These are phyloP conservation scores for Rhopalosiphum nymphaeae DNA, from an alignment of 2,888 invertebrate species.

Conservation along the genomic window DNA sequence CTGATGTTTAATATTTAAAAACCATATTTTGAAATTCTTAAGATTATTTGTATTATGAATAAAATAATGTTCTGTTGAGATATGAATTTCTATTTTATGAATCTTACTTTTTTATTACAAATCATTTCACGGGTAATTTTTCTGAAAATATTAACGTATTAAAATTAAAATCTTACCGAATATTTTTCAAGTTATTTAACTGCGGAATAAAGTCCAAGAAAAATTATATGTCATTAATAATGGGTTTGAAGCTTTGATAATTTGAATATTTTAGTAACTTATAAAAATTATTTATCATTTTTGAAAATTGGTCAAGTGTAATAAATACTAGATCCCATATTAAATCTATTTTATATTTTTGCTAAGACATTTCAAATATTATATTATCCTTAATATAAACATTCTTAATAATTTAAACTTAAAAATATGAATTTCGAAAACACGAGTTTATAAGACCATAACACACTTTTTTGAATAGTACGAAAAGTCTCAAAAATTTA, in stretches of 20 bases:
- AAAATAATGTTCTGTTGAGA: neutral
- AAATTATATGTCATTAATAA: neutral
- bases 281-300: too few species aligned
- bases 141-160: neutral
- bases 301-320: neutral
- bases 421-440: neutral
- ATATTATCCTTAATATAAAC: neutral
- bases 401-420: neutral
- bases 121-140: neutral
- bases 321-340: neutral
- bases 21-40: neutral
- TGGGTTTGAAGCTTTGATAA: neutral
- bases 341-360: neutral
- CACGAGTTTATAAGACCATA: neutral
- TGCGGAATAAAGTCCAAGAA: neutral
- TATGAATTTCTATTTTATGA: neutral
- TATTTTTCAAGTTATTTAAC: neutral
- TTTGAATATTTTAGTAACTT: neutral
- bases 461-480: neutral
- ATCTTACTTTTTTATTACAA: neutral
- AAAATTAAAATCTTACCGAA: neutral
- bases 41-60: neutral
- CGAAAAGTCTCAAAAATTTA: neutral
- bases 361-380: too few species aligned
- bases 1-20: neutral